Percentiles rank a stretch among this genome's conserved stretches.
phyloP scores from a whole-genome alignment of 2,797 vertebrate genomes.

The Galagoides demidoff region DNA sequence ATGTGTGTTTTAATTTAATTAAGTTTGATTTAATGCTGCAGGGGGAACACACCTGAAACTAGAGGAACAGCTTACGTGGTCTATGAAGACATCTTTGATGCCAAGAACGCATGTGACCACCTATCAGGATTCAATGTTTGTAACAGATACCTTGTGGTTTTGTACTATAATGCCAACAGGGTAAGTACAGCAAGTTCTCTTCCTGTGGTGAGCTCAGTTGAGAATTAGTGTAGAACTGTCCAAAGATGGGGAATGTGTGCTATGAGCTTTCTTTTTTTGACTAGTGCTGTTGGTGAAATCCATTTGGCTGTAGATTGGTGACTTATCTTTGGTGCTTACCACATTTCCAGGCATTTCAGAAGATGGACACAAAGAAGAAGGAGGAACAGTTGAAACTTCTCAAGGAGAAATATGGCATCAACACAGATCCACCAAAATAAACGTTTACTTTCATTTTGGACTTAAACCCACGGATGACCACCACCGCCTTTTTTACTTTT shows the following conservation, averaged over 20 bases:
- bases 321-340: conserved; percentile 4
- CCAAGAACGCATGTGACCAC: conserved; percentile 98
- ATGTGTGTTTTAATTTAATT: conserved; percentile 39
- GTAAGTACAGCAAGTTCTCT: conserved; percentile 85
- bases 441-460: conserved; percentile 46
- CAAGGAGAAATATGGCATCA: conserved; percentile 99
- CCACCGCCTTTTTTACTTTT: neutral
- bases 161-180: conserved; percentile 99
- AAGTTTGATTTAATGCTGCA: conserved; percentile 79
- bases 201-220: neutral
- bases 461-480: neutral
- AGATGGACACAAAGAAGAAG: conserved; percentile 99
- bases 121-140: conserved; percentile 99
- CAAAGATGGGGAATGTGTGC: neutral
- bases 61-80: conserved; percentile 98
- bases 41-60: conserved; percentile 97
- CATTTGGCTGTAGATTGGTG: neutral
- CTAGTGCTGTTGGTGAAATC: neutral
- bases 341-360: conserved; percentile 97
- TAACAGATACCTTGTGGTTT: conserved; percentile 98
- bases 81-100: conserved; percentile 99
- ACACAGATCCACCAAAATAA: conserved; percentile 98
- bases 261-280: neutral
- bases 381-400: conserved; percentile 99
- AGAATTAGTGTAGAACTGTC: neutral